Conservation (phyloP, 2,113 vertebrate species). For the Phaethon lepturus region DNA sequence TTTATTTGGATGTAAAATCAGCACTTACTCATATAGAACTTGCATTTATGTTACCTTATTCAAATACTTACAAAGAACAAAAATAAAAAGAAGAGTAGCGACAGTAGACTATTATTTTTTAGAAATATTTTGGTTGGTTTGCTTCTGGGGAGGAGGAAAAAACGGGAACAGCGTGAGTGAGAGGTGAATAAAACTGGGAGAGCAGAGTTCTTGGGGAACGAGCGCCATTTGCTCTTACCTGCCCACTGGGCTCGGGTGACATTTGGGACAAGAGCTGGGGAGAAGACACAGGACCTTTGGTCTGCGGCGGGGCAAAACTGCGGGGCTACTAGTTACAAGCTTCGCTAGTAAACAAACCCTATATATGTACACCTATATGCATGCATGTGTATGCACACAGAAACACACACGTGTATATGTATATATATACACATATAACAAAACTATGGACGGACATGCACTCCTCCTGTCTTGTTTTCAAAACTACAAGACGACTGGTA, state of each 20-base stretch:
- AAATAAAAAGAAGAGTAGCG: neutral
- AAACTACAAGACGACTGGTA: neutral
- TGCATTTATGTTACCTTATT: neutral
- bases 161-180: neutral
- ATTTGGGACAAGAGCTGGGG: neutral
- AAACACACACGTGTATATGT: rapidly evolving
- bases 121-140: neutral
- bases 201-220: neutral
- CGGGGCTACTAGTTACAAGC: neutral
- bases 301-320: neutral
- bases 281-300: neutral
- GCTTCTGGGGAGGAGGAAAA: neutral
- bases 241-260: neutral
- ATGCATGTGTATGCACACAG: rapidly evolving
- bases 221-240: neutral
- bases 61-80: neutral
- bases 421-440: neutral
- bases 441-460: neutral
- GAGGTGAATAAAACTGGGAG: neutral
- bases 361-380: rapidly evolving
- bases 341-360: neutral
- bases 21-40: neutral
- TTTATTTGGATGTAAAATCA: neutral
- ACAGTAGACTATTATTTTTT: neutral
- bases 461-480: neutral